phyloP scores from a whole-genome alignment of 2,797 vertebrate species.

The Toxotes lorentzi region DNA sequence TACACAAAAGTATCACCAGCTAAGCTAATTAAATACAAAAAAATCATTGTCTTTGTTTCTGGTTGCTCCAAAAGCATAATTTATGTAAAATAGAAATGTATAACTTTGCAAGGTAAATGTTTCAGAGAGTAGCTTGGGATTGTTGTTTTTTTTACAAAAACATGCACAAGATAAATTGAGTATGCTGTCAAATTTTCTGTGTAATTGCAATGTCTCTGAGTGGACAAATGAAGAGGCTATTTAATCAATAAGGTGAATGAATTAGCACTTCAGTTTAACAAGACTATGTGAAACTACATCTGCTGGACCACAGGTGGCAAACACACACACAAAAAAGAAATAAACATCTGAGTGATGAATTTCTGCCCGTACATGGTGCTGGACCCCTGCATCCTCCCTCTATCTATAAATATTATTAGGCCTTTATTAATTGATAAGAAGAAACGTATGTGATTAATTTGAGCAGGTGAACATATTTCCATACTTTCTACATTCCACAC shows the following conservation, averaged over 20 bases:
- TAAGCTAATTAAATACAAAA: conserved; percentile 55
- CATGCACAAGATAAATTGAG: conserved; percentile 26
- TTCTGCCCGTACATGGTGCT: background rate
- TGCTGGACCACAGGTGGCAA: conserved; percentile 19
- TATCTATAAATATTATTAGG: background rate
- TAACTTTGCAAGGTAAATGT: conserved; percentile 25
- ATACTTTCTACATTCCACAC: background rate
- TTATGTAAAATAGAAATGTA: conserved; percentile 11
- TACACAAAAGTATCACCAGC: conserved; percentile 30
- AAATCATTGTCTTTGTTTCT: conserved; percentile 27
- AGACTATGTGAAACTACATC: conserved; percentile 17
- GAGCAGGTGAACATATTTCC: background rate
- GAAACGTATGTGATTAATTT: background rate
- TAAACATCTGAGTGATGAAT: background rate
- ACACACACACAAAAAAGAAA: background rate
- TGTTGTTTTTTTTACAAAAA: conserved; percentile 16
- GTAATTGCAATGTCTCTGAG: conserved; percentile 37
- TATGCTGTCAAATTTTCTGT: conserved; percentile 20
- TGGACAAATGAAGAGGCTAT: conserved; percentile 40
- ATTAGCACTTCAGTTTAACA: conserved; percentile 40
- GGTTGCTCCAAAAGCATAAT: conserved; percentile 1
- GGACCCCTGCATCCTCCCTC: background rate
- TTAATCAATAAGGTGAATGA: conserved; percentile 50
- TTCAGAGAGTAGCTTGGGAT: conserved; percentile 4
- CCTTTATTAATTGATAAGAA: background rate